Base-by-base conservation (phyloP, 2,888 invertebrate species). In the Lumbricus terrestris region DNA sequence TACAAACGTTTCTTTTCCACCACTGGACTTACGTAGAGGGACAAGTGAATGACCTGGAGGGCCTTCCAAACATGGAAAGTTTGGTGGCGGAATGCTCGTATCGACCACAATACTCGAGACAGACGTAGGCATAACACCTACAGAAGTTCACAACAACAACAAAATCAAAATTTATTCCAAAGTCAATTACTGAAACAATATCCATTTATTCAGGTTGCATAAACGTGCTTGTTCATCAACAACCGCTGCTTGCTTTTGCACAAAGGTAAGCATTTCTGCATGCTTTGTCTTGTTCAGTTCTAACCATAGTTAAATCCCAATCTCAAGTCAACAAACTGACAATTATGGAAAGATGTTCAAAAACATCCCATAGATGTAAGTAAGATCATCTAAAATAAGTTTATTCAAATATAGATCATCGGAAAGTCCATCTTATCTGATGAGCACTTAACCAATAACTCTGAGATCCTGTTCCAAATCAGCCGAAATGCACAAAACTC, bases 81-180 rank as follows among this genome's bases (percentile, higher is more conserved):
- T 91, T n/a, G 92, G 92, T 13, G 92, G 92, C 18, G 92, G 92
- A 20, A 92, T 89, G 83, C 92, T 92, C 23, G 92, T 92, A 90
- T 92, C 92, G 69, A 92, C 92, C 69, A 92, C 38, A 88, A 92
- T 89, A 29, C 40, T 85, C 33, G 89, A 69, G 33, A 88, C 88
- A 42, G 88, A 38, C 20, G 88, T 40, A 20, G 85, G 85, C 85
- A 85, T 85, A 85, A 85, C 85, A 85, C 85, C 85, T 85, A 23
- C 20, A 85, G 85, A 34, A 34, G 35, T 37, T 85, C 85, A 85
- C 34, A n/a, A 85, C 34, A n/a, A 85, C 34, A 4, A 35, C 23
- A 23, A 42, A 88, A 54, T 89, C 88, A 82, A 82, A 54, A 47
- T 40, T 69, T 69, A 29, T 69, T 69, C n/a, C 2, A 29, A 69